Base-by-base conservation (phyloP, 2,797 vertebrate genomes). In the Cichlasoma orientale region DNA sequence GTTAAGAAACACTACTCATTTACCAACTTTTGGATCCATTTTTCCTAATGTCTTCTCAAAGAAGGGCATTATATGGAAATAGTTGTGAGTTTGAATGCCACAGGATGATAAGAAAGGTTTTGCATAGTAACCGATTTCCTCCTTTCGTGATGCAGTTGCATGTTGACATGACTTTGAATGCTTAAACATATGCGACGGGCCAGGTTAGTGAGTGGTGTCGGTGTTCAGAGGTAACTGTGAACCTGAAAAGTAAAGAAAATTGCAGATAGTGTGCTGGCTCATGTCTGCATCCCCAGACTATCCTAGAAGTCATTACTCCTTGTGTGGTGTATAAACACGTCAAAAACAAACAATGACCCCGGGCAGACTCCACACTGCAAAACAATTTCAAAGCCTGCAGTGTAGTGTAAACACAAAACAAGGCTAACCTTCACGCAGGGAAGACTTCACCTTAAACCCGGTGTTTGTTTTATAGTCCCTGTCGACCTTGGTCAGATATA, bases 321-420 rank as follows among this genome's bases (percentile, higher is more conserved):
- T 93, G 92, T 95, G 89, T 95, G 85, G 86, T 93, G 94, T 95
- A 92, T 94, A 95, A 95, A 95, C 93, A 95, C 31, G 57, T 90
- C 88, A 80, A 94, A 95, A 94, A 95, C 93, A 95, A 95, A 93
- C 94, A 93, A 79, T 90, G 90, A 92, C 91, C 90, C 88, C 55
- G 85, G 86, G 87, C 92, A 90, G 88, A 90, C 88, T 79, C 80
- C 69, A 72, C 85, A 76, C 82, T 75, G 80, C 92, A 91, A 91
- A 95, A 93, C 90, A 89, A 86, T 90, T 92, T 92, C 91, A 94
- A 93, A 94, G 90, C 80, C 78, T 41, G 80, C 83, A 77, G 86
- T 94, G 91, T 94, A 89, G 90, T 92, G 94, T 96, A 95, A 95
- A 94, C 88, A 92, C 78, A 75, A 87, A 89, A 90, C 91, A 88